phyloP scores from a whole-genome alignment of 2,888 invertebrate species.

The Cerastoderma edule region DNA sequence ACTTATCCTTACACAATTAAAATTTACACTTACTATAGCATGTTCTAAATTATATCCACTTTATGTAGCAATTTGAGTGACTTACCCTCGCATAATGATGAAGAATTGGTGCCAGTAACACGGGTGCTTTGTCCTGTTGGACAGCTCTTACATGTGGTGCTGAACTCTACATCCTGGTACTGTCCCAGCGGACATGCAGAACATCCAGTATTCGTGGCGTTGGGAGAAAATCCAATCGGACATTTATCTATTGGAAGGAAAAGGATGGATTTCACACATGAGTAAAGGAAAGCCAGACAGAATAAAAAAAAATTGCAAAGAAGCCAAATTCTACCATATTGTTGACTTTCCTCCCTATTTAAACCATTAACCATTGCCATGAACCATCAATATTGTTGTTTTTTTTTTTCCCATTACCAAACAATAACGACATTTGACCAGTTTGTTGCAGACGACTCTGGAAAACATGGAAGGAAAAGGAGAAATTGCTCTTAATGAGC shows the following conservation, averaged over 20 bases:
- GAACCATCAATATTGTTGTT: too few species aligned
- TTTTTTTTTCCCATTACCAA: too few species aligned
- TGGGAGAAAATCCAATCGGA: constrained; percentile 57
- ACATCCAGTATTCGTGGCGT: constrained; percentile 85
- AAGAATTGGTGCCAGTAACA: constrained; percentile 29
- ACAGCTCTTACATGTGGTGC: constrained; percentile 81
- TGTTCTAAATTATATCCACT: too few species aligned
- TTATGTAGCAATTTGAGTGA: too few species aligned
- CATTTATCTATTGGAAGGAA: constrained; percentile 16
- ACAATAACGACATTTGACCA: too few species aligned
- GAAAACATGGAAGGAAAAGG: too few species aligned
- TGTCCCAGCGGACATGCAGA: constrained; percentile 88
- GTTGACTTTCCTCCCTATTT: not conserved
- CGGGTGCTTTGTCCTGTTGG: constrained; percentile 22
- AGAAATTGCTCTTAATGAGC: too few species aligned
- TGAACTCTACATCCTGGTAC: constrained; percentile 83
- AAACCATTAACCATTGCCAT: too few species aligned
- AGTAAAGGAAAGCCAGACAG: constrained; percentile 1
- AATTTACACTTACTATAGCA: too few species aligned
- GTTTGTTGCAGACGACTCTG: too few species aligned
- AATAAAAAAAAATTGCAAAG: too few species aligned
- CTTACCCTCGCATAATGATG: constrained; percentile 59
- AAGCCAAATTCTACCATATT: not conserved
- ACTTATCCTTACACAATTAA: too few species aligned
- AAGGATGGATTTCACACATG: not conserved